These are phyloP conservation scores for Salticus scenicus DNA, from an alignment of 2,888 invertebrate genomes.

Conservation along the genomic window DNA sequence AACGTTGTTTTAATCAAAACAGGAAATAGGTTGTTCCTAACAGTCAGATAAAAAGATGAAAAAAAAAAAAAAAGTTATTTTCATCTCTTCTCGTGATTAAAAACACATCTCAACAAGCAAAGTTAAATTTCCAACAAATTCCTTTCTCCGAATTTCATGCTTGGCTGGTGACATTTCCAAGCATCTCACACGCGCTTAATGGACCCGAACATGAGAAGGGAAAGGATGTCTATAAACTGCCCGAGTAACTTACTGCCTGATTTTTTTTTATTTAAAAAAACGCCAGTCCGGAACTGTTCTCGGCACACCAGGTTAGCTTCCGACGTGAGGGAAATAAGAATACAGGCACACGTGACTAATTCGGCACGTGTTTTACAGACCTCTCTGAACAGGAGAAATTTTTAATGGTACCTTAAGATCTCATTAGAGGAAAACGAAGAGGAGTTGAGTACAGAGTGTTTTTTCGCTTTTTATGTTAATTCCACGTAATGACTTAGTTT, in stretches of 20 bases:
- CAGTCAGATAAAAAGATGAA: background rate
- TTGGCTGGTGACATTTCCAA: background rate
- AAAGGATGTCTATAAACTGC: constrained; percentile 5
- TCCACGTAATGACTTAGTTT: too few species aligned
- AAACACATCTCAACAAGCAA: background rate
- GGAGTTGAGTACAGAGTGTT: too few species aligned
- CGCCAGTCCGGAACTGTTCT: background rate
- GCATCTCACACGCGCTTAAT: background rate
- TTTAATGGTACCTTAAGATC: background rate
- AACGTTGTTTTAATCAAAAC: too few species aligned
- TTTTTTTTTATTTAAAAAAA: background rate
- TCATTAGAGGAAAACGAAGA: background rate
- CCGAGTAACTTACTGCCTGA: constrained; percentile 17
- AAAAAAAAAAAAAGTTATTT: background rate
- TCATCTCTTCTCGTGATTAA: background rate
- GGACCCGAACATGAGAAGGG: background rate
- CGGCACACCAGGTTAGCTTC: background rate
- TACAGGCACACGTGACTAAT: background rate
- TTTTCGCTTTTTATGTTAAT: too few species aligned
- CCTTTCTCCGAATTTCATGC: constrained; percentile 2
- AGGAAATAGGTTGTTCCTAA: background rate
- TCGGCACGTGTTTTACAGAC: background rate
- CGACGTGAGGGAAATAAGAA: constrained; percentile 9
- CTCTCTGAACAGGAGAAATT: background rate
- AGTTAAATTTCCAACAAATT: background rate